phyloP scores from a whole-genome alignment of 2,888 invertebrate genomes.

The Drosophila paramelanica region DNA sequence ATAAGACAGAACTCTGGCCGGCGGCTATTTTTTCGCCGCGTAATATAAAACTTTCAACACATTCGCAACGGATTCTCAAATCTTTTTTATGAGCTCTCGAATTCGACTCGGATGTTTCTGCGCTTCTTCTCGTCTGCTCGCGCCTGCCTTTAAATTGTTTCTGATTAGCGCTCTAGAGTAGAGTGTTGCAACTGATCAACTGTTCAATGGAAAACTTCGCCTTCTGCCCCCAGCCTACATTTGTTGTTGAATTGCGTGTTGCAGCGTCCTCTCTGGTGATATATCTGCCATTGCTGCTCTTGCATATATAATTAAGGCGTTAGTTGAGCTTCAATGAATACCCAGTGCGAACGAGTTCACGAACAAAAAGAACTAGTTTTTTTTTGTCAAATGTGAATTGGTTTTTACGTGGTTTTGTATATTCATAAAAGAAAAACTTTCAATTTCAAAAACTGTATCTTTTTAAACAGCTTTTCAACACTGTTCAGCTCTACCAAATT shows the following conservation, averaged over 20 bases:
- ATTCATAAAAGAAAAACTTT: no score
- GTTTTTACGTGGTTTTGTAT: no score
- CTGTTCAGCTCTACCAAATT: constrained; percentile 24
- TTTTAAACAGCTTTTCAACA: no score
- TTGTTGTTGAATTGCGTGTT: constrained; percentile 46
- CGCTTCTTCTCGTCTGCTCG: not conserved
- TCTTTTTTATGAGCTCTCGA: constrained; percentile 51
- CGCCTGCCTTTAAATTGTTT: constrained; percentile 63
- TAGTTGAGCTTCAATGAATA: constrained; percentile 27
- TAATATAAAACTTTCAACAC: constrained; percentile 74
- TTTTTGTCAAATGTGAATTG: no score
- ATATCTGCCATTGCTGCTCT: constrained; percentile 70
- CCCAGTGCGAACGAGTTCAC: constrained; percentile 43
- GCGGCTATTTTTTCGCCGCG: constrained; percentile 33
- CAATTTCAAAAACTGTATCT: no score
- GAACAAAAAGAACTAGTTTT: no score
- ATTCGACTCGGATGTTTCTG: constrained; percentile 2
- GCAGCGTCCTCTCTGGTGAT: constrained; percentile 63
- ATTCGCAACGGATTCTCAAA: constrained; percentile 57
- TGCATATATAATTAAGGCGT: constrained; percentile 79
- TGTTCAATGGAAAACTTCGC: constrained; percentile 28
- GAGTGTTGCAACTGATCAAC: constrained; percentile 16
- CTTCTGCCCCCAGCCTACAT: not conserved
- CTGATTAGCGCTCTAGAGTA: constrained; percentile 58
- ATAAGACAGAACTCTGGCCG: constrained; percentile 45